Base-by-base conservation (phyloP, 2,888 invertebrate genomes). In the Diplolepis rosae region DNA sequence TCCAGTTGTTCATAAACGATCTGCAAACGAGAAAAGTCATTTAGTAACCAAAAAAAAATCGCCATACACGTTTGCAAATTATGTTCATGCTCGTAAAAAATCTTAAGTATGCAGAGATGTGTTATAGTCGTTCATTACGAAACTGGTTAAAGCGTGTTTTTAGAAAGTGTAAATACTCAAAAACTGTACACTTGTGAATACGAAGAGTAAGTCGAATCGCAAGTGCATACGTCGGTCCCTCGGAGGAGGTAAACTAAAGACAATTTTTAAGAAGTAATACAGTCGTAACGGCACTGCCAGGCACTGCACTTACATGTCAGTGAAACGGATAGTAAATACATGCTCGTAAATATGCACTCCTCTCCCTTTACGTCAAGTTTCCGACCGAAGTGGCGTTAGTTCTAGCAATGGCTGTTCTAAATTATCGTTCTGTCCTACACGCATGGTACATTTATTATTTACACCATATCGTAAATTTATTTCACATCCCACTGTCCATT, bases 241-340 rank as follows among this genome's bases (percentile, higher is more conserved):
- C 13, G 56, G 9, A 56, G 13, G 39, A 39, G 39, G n/a, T 24
- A 39, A 28, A 52, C 28, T 52, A 52, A 52, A 52, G 52, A 27
- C 52, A 27, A 61, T 61, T 61, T 61, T 61, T 39, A 39, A 24
- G 39, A 61, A 61, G 61, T 61, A 61, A 61, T 24, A 61, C 39
- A 61, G 39, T 42, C 39, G 61, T 61, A 61, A 61, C 61, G 61
- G 61, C 61, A 61, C 39, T 61, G 39, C 61, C 39, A 61, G 61
- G 61, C 61, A 42, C 39, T 61, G 61, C n/a, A 61, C 61, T 39
- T 61, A 61, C 69, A 68, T 56, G 74, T 65, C 65, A 67, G 66
- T 56, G 45, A 51, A 72, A 65, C 70, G 56, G 68, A 65, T 42
- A 70, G 74, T 74, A 74, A 74, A 69, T 71, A 67, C 66, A 48